phyloP scores from a whole-genome alignment of 2,113 vertebrate species.

The Mastomys natalensis region DNA sequence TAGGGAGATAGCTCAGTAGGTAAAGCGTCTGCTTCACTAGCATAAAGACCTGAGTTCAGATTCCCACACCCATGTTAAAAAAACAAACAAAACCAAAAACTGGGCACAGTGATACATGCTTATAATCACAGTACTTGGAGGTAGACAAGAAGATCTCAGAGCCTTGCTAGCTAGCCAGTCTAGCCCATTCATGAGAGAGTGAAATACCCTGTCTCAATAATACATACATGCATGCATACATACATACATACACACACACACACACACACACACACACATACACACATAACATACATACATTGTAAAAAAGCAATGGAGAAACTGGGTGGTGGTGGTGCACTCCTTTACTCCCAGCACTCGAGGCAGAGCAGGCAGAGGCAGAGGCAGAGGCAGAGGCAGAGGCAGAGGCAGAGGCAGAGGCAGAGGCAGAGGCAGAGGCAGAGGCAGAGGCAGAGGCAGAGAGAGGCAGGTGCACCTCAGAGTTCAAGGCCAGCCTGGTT shows the following conservation, averaged over 20 bases:
- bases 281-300: too few relatives aligned
- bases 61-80: background rate
- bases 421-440: too few relatives aligned
- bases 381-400: too few relatives aligned
- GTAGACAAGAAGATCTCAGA: background rate
- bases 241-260: background rate
- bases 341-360: background rate
- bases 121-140: background rate
- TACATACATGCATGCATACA: background rate
- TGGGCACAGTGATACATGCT: too few relatives aligned
- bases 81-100: background rate
- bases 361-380: too few relatives aligned
- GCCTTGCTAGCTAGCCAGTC: background rate
- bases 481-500: background rate
- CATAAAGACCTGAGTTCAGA: background rate
- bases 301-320: background rate
- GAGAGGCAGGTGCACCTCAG: background rate
- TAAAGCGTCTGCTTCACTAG: background rate
- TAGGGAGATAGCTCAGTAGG: background rate
- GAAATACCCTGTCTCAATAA: background rate
- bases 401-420: too few relatives aligned
- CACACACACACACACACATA: background rate
- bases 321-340: background rate
- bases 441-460: too few relatives aligned
- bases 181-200: background rate